Evolutionary conservation across 2,113 vertebrate species (phyloP), one percentile per base, ranked within the genome.

Genomic region (Hystrix cristata): DNA sequence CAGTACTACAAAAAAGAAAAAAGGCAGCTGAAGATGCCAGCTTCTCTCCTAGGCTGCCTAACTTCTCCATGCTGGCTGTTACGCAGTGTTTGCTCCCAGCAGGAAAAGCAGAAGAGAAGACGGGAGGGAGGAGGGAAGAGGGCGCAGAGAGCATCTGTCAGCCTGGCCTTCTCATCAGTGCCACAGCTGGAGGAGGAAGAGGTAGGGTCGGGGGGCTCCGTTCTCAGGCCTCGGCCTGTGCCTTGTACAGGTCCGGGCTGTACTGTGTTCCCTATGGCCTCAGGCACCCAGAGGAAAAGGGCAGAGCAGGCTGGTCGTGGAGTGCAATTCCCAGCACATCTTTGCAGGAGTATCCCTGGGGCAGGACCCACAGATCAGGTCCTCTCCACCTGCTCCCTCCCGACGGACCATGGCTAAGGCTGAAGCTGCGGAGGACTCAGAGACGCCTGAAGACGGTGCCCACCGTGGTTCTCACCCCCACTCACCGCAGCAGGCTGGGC

Each of bases 401-500:
- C 1, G 7, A 29, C 6, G 3, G 64, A 64, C 23, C 80, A 18
- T 53, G 34, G 1, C 0, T 51, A 4, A 0, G 11, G 12, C 27
- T 23, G 5, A 18, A 21, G 64, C 71, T 0, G 25, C 71, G 62
- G 67, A 62, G 29, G 14, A 46, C 64, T 60, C 64, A 25, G 29
- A 29, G 67, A 57, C 55, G 1, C 55, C 25, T 27, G 51, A 60
- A 43, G 48, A 25, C 6, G 8, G 23, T 1, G 12, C 29, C 16
- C 16, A 55, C 25, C 25, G 57, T 8, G 2, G 34, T 1, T 34
- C 15, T 69, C 34, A n/a, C 65, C 7, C 62, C 31, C 21, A 5
- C 0, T 0, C 3, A 3, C 31, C 21, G 19, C 16, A 31, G 27
- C 13, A 0, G 55, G 76, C 91, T 6, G 3, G 82, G 4, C 51